Base-by-base conservation (phyloP, 35 echinoderm and acorn worm species). In the Ophiothrix spiculata region DNA sequence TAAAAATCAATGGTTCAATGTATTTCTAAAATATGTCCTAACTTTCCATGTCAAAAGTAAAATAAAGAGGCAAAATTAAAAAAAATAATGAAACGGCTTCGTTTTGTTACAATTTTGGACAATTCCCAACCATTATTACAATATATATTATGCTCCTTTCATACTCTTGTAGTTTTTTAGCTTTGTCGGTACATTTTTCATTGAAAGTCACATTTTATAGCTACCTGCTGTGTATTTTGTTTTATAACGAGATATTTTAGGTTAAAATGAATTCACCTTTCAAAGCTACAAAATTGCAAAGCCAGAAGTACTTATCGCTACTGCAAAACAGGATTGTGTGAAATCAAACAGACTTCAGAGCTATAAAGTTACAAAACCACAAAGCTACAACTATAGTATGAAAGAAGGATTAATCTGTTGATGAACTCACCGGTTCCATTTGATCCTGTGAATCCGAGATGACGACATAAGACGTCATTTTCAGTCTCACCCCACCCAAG, bases 401-500 rank as follows among this genome's bases (percentile, higher is more conserved):
- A 54, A 54, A 11, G 21, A 54, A 54, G 45, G 8, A 54, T 21
- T 54, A 21, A 54, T 54, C 45, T 11, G 8, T 21, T 54, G 45
- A 8, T 54, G 8, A 8, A 11, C 45, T 8, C 45, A 54, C 8
- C 8, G 8, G 8, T 54, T 54, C 45, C 8, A 54, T n/a, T n/a
- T n/a, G n/a, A 76, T 10, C 28, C 29, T 35, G 4, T 76, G 74
- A 76, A 76, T 8, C 80, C 39, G 25, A 83, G 40, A 42, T 54
- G 33, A 3, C 33, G 3, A 60, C 46, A 54, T n/a, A 54, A 3
- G 37, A 54, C 46, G 1, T 1, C 1, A 31, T 37, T 40, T 54
- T 83, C 80, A 25, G 14, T 83, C 23, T 54, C 39, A 34, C 54
- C 80, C 80, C 80, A 83, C 1, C 39, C 80, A 31, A 6, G 45